Evolutionary conservation across 2,113 vertebrate species (phyloP).

Genomic region (Kobus ellipsiprymnus): DNA sequence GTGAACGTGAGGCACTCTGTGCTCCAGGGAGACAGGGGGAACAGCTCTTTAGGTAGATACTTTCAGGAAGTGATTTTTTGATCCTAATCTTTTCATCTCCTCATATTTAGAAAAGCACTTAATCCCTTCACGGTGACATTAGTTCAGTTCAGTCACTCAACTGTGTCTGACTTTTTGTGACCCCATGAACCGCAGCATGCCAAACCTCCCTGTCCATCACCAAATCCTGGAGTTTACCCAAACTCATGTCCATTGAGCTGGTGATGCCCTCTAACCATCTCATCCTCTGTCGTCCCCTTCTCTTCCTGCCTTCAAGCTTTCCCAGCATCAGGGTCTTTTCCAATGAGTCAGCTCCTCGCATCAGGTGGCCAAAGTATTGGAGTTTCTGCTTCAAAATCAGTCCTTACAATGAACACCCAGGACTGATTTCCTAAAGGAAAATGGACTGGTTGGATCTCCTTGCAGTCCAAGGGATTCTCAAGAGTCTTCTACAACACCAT

Average conservation of each 20-base stretch:
- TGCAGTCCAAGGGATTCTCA: neutral
- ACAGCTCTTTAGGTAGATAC: neutral
- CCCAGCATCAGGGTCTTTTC: neutral
- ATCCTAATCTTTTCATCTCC: neutral
- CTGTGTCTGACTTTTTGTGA: rapidly evolving
- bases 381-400: neutral
- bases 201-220: neutral
- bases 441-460: neutral
- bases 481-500: neutral
- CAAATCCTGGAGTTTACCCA: rapidly evolving
- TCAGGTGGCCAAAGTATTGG: neutral
- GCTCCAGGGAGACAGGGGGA: neutral
- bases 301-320: neutral
- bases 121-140: neutral
- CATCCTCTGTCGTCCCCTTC: neutral
- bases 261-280: neutral
- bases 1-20: neutral
- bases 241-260: neutral
- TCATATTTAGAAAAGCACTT: neutral
- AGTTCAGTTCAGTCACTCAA: neutral
- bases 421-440: neutral
- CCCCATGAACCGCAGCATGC: neutral
- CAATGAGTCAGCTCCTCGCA: neutral
- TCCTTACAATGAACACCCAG: neutral
- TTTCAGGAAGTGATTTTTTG: neutral